These are phyloP conservation scores for Novumbra hubbsi DNA, from an alignment of 2,797 vertebrate genomes.

Conservation along the genomic window DNA sequence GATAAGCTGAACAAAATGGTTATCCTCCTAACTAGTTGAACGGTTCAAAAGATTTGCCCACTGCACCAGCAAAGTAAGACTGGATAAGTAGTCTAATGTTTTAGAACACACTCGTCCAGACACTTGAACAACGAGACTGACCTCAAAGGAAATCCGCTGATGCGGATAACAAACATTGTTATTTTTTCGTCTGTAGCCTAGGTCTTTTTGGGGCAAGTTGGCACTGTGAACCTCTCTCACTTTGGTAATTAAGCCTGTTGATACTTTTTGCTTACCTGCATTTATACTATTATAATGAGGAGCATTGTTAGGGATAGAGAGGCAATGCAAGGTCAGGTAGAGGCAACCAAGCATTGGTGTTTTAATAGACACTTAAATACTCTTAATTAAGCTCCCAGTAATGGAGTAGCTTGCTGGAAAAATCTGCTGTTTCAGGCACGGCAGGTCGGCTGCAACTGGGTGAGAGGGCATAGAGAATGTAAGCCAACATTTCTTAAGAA, in stretches of 20 bases:
- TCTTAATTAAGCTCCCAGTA: conserved; percentile 77
- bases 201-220: conserved; percentile 72
- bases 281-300: conserved; percentile 80
- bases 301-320: conserved; percentile 63
- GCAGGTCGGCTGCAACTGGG: conserved; percentile 40
- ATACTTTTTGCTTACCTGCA: conserved; percentile 78
- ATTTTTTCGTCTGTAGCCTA: conserved; percentile 68
- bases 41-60: neutral
- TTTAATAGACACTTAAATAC: conserved; percentile 82
- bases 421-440: conserved; percentile 51
- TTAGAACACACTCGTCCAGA: conserved; percentile 58
- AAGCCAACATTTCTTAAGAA: conserved; percentile 54
- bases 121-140: conserved; percentile 51
- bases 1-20: neutral
- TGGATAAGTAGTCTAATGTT: conserved; percentile 44
- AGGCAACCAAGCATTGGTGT: conserved; percentile 73
- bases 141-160: conserved; percentile 65
- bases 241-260: conserved; percentile 77
- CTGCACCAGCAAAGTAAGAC: neutral
- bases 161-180: conserved; percentile 70
- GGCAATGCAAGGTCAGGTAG: conserved; percentile 69
- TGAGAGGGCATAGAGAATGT: conserved; percentile 48
- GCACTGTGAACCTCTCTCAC: conserved; percentile 68
- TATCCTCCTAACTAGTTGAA: conserved; percentile 11
- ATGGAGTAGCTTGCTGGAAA: conserved; percentile 65